Evolutionary conservation across 2,888 invertebrate species (phyloP).

Genomic region (Oxyscelio sp.): DNA sequence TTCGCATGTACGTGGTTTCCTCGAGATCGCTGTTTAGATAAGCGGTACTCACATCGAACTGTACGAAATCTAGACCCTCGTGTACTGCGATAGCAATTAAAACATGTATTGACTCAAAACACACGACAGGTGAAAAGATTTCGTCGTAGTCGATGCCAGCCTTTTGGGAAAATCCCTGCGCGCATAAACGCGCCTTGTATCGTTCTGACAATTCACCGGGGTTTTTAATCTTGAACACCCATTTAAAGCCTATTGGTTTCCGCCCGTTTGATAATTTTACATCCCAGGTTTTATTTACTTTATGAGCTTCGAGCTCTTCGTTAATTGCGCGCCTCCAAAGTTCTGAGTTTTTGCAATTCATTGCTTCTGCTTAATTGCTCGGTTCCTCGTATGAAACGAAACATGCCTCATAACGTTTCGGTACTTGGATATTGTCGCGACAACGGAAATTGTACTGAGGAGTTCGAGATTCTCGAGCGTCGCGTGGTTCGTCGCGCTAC

Average conservation of each 20-base stretch:
- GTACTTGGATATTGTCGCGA: no score
- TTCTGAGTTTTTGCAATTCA: constrained; percentile 1
- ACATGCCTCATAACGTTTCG: no score
- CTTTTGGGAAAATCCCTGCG: constrained; percentile 41
- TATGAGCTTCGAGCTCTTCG: constrained; percentile 35
- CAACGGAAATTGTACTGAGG: no score
- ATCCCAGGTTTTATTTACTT: constrained; percentile 38
- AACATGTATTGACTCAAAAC: not conserved
- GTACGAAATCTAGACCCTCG: not conserved
- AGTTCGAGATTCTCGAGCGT: no score
- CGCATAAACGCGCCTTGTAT: constrained; percentile 40
- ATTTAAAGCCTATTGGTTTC: constrained; percentile 46
- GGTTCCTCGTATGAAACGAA: no score
- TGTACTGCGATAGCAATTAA: constrained; percentile 1
- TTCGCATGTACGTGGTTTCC: constrained; percentile 44
- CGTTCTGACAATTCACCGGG: not conserved
- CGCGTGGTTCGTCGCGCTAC: no score
- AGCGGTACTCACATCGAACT: constrained; percentile 51
- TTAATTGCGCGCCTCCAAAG: constrained; percentile 36
- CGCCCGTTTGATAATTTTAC: constrained; percentile 19
- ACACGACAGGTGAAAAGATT: constrained; percentile 20
- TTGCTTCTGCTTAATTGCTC: not conserved
- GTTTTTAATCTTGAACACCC: constrained; percentile 34
- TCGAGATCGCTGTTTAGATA: constrained; percentile 31
- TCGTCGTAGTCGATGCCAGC: constrained; percentile 24